Conservation (phyloP, 2,888 invertebrate species). For the Lamproptera curius region DNA sequence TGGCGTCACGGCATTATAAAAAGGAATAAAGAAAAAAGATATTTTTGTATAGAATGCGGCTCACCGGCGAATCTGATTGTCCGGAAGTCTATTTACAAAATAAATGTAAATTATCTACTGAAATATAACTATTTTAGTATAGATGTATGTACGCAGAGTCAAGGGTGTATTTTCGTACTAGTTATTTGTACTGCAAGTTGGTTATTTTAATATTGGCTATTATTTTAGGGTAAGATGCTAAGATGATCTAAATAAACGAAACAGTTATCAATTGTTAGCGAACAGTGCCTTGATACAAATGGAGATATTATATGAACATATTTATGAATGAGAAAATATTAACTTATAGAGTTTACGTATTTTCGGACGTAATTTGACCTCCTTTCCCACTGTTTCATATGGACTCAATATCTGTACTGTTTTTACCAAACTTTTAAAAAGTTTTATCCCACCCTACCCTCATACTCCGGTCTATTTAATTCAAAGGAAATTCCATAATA, state of each 20-base stretch:
- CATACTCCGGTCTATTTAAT: conserved; percentile 42
- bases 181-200: conserved; percentile 66
- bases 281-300: conserved; percentile 71
- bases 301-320: conserved; percentile 56
- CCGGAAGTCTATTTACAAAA: conserved; percentile 69
- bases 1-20: conserved; percentile 42
- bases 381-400: conserved; percentile 10
- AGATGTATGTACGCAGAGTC: conserved; percentile 71
- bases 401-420: conserved; percentile 8
- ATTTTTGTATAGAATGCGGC: conserved; percentile 70
- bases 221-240: conserved; percentile 64
- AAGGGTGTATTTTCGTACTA: conserved; percentile 74
- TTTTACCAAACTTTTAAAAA: conserved; percentile 2
- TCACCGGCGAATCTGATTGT: conserved; percentile 48
- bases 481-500: conserved; percentile 65
- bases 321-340: conserved; percentile 54
- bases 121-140: conserved; percentile 66
- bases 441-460: not conserved
- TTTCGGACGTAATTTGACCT: conserved; percentile 9
- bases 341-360: conserved; percentile 29
- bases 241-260: conserved; percentile 60
- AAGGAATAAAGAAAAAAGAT: conserved; percentile 38
- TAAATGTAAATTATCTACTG: conserved; percentile 62
- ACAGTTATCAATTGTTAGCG: conserved; percentile 67
- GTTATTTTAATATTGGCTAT: conserved; percentile 76